Conservation (phyloP, 2,888 invertebrate genomes). For the Drosophila tanythrix region DNA sequence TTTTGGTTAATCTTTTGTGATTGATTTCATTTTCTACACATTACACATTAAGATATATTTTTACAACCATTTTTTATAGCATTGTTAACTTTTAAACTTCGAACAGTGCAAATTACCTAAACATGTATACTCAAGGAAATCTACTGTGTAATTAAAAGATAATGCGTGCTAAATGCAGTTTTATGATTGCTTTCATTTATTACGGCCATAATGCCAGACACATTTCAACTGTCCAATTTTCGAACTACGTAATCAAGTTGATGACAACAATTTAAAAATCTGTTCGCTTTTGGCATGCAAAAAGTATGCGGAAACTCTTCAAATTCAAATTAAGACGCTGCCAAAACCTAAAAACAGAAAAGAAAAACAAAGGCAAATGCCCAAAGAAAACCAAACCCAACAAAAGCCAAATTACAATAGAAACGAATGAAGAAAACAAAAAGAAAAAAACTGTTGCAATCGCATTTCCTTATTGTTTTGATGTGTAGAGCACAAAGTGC, state of each 20-base stretch:
- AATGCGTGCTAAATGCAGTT: not conserved
- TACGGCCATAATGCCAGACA: constrained; percentile 8
- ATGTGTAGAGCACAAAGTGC: constrained; percentile 28
- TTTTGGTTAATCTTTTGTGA: not conserved
- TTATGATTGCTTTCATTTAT: not conserved
- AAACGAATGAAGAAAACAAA: constrained; percentile 29
- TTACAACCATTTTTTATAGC: not conserved
- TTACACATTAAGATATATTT: not conserved
- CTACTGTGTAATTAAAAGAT: not conserved
- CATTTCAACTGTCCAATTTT: constrained; percentile 33
- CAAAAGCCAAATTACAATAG: constrained; percentile 31
- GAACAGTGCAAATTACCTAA: not conserved
- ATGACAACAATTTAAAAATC: constrained; percentile 54
- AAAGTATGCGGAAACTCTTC: constrained; percentile 72
- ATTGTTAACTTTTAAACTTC: not conserved
- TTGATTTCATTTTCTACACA: not conserved
- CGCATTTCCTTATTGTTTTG: constrained; percentile 70
- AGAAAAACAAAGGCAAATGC: constrained; percentile 50
- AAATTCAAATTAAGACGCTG: constrained; percentile 74
- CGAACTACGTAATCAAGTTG: constrained; percentile 49
- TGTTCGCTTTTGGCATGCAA: constrained; percentile 48
- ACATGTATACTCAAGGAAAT: not conserved
- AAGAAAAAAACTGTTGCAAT: constrained; percentile 55
- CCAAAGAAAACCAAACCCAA: constrained; percentile 52
- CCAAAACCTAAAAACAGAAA: constrained; percentile 39